Percentiles rank a stretch among this genome's conserved stretches.
phyloP scores from a whole-genome alignment of 2,113 vertebrate genomes.

The Trachemys scripta region DNA sequence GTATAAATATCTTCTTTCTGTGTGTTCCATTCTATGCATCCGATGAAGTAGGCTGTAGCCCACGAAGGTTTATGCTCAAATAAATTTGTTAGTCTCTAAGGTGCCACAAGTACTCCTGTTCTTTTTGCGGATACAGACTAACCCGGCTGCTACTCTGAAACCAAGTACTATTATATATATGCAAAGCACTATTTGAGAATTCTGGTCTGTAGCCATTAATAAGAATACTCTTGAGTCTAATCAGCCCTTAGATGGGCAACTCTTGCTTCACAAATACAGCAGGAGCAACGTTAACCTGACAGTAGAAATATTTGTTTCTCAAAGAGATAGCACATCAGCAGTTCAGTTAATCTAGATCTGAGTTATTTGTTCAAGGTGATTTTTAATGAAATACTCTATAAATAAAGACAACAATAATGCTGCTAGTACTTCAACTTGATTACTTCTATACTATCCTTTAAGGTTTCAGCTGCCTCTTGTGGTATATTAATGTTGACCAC shows the following conservation, averaged over 20 bases:
- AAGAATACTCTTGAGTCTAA: neutral
- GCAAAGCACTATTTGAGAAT: neutral
- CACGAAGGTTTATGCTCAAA: no score
- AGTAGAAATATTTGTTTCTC: neutral
- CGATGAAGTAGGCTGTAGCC: no score
- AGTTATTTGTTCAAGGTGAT: neutral
- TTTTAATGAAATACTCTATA: neutral
- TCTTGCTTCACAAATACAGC: neutral
- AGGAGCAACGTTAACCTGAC: neutral
- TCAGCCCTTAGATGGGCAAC: neutral
- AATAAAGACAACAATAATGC: neutral
- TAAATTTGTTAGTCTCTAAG: no score
- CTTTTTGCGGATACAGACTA: no score
- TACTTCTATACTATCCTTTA: neutral
- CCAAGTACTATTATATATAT: neutral
- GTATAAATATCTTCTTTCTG: no score
- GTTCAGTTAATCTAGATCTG: neutral
- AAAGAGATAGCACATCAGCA: neutral
- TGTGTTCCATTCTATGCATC: no score
- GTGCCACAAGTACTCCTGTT: no score
- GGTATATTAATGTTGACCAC: neutral
- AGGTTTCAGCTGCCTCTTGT: slow-evolving; percentile 55
- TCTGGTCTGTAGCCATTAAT: neutral
- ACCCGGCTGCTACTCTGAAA: no score
- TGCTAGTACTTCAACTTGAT: neutral